A percentile compares a stretch with the other conserved stretches of the same genome.
Conservation (phyloP, 2,888 invertebrate species). For the Lasius platythorax region DNA sequence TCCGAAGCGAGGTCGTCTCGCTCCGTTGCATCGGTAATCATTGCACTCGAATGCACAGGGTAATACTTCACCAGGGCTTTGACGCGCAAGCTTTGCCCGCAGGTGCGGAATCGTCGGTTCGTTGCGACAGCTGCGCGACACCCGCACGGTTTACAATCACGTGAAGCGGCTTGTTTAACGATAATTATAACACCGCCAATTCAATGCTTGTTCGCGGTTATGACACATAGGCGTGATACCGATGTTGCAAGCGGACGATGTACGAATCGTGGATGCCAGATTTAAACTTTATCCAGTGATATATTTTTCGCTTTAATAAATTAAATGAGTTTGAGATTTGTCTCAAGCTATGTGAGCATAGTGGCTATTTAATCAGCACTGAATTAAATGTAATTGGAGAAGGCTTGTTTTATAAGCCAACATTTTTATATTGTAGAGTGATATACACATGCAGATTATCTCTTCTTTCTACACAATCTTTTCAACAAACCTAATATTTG, state of each 20-base stretch:
- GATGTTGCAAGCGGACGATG: slow-evolving; percentile 3
- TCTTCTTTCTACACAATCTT: not conserved
- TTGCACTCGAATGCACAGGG: slow-evolving; percentile 60
- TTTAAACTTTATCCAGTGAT: slow-evolving; percentile 8
- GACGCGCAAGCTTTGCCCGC: slow-evolving; percentile 61
- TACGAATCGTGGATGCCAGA: not conserved
- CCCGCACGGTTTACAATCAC: slow-evolving; percentile 66
- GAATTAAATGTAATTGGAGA: not conserved
- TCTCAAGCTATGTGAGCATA: not conserved
- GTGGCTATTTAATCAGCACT: not conserved
- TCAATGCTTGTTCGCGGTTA: slow-evolving; percentile 55
- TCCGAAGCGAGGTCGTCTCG: slow-evolving; percentile 46
- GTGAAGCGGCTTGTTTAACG: slow-evolving; percentile 71
- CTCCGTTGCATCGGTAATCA: slow-evolving; percentile 58
- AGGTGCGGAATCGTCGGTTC: slow-evolving; percentile 69
- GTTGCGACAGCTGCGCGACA: slow-evolving; percentile 71
- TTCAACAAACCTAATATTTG: not conserved
- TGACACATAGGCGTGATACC: slow-evolving; percentile 24
- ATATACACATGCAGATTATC: not conserved
- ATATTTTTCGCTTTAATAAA: slow-evolving; percentile 4
- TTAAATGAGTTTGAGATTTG: slow-evolving; percentile 1
- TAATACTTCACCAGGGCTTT: slow-evolving; percentile 63
- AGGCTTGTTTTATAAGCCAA: not conserved
- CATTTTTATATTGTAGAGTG: not conserved
- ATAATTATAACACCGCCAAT: slow-evolving; percentile 71